These are phyloP conservation scores for Anguilla anguilla DNA, from an alignment of 2,797 vertebrate species.

Conservation along the genomic window DNA sequence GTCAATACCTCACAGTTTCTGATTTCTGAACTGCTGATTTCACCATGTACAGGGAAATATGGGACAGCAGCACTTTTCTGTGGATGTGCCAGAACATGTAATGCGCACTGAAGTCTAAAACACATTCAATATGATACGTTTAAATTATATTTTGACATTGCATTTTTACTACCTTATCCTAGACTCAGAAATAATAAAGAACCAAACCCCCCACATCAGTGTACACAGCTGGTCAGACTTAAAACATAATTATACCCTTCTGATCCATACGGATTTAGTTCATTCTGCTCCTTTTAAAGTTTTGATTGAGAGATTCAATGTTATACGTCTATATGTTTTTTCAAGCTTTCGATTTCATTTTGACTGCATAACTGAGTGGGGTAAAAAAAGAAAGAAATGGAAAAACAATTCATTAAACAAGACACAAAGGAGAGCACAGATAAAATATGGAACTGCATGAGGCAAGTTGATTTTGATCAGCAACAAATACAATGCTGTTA, in stretches of 20 bases:
- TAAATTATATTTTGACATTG: not conserved
- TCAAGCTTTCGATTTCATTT: slow-evolving; percentile 19
- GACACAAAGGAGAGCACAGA: not conserved
- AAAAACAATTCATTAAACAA: not conserved
- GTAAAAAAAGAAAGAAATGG: not conserved
- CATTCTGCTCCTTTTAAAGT: not conserved
- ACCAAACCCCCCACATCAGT: not conserved
- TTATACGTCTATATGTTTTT: not conserved
- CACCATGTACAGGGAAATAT: slow-evolving; percentile 52
- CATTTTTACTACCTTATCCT: not conserved
- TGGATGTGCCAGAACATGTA: not conserved
- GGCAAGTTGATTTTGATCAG: not conserved
- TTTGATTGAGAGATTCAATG: not conserved
- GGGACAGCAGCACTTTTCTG: slow-evolving; percentile 30
- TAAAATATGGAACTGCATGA: not conserved
- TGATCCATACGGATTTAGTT: slow-evolving; percentile 5
- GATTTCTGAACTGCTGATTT: slow-evolving; percentile 39
- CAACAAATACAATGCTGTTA: not conserved
- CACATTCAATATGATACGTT: not conserved
- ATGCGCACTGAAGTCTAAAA: not conserved
- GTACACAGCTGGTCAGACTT: not conserved
- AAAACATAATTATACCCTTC: slow-evolving; percentile 9
- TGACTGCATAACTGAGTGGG: not conserved
- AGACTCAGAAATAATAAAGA: not conserved
- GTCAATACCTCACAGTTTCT: slow-evolving; percentile 44